A percentile compares a stretch with the other conserved stretches of the same genome.
phyloP scores from a whole-genome alignment of 2,113 vertebrate genomes.

The Salminus brasiliensis region DNA sequence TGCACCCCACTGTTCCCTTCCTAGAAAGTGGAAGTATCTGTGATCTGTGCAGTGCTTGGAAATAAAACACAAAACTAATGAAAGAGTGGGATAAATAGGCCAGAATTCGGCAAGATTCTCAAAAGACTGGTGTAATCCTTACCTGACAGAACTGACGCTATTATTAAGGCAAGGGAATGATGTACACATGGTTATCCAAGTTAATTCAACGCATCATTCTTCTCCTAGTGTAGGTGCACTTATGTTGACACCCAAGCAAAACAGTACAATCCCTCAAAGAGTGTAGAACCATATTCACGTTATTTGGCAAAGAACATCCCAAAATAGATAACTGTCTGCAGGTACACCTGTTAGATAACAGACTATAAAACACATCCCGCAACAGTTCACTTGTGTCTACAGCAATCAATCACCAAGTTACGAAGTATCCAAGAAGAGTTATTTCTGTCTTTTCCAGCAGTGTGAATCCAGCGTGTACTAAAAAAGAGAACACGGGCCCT shows the following conservation, averaged over 20 bases:
- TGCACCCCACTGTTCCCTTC: no score
- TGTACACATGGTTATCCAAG: not conserved
- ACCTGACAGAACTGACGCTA: no score
- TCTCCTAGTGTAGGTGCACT: not conserved
- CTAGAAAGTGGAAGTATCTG: no score
- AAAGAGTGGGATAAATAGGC: no score
- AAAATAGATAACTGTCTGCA: conserved; percentile 1
- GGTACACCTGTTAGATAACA: conserved; percentile 22
- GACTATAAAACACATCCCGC: conserved; percentile 3
- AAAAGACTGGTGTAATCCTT: no score
- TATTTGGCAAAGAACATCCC: conserved; percentile 2
- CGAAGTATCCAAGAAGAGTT: conserved; percentile 12
- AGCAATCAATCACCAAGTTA: conserved; percentile 31
- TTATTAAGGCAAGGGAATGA: no score
- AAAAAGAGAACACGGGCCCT: conserved; percentile 15
- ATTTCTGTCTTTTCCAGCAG: conserved; percentile 16
- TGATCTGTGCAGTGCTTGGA: no score
- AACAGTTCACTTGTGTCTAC: conserved; percentile 13
- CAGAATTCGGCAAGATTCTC: no score
- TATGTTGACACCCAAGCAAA: not conserved
- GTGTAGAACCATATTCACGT: not conserved
- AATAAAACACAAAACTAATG: no score
- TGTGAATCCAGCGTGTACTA: conserved; percentile 17
- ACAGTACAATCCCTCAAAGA: not conserved
- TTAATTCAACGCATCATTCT: not conserved